phyloP scores from a whole-genome alignment of 2,113 vertebrate genomes.

The Hyaena hyaena region DNA sequence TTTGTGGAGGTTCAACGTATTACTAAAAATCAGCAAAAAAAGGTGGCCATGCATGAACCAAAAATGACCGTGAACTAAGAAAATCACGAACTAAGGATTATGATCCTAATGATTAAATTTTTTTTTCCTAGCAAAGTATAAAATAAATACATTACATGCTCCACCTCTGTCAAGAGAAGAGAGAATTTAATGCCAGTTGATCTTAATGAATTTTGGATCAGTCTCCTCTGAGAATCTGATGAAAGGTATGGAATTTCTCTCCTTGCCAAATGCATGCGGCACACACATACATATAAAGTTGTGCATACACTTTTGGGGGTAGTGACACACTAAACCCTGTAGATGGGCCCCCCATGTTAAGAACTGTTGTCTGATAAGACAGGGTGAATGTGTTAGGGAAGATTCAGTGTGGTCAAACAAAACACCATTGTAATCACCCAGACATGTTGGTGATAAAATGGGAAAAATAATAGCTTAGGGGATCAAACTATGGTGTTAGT shows the following conservation, averaged over 20 bases:
- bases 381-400: neutral
- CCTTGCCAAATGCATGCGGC: neutral
- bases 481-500: neutral
- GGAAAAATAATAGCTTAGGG: neutral
- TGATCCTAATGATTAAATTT: neutral
- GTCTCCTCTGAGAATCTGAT: neutral
- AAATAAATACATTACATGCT: neutral
- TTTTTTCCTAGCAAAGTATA: conserved; percentile 2
- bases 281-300: neutral
- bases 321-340: neutral
- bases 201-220: neutral
- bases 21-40: conserved; percentile 18
- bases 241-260: neutral
- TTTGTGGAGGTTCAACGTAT: neutral
- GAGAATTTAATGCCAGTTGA: neutral
- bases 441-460: neutral
- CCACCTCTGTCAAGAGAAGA: neutral
- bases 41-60: neutral
- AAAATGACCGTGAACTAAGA: conserved; percentile 32
- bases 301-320: neutral
- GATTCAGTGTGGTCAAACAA: conserved; percentile 7
- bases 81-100: conserved; percentile 22
- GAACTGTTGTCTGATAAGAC: neutral
- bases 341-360: neutral
- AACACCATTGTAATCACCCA: neutral